These are phyloP conservation scores for Microtus oregoni DNA, from an alignment of 2,113 vertebrate genomes.

Conservation along the genomic window DNA sequence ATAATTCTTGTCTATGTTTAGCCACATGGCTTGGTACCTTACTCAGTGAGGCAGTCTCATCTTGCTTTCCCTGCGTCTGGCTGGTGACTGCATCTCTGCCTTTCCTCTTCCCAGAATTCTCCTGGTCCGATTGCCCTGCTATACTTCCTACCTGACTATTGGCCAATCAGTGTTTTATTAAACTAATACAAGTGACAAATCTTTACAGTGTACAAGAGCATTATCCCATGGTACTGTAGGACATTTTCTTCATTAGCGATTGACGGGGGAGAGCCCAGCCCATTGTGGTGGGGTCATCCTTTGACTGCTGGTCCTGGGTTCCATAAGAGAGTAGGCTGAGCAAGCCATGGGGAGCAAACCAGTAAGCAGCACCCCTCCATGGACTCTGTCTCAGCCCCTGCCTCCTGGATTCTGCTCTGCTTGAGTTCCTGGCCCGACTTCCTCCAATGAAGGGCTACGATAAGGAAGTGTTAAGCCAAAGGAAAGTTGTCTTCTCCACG, in stretches of 20 bases:
- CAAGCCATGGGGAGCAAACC: not conserved
- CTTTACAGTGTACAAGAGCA: no score
- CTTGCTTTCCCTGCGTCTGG: no score
- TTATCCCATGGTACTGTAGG: no score
- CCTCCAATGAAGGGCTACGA: not conserved
- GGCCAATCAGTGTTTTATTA: no score
- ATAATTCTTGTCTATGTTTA: no score
- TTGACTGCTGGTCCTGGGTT: not conserved
- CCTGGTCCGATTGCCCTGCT: no score
- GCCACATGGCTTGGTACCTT: no score
- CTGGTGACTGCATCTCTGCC: no score
- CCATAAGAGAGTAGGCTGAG: not conserved
- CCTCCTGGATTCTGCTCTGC: not conserved
- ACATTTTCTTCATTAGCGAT: not conserved
- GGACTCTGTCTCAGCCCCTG: not conserved
- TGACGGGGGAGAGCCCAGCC: not conserved
- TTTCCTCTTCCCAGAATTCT: no score
- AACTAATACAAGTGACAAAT: no score
- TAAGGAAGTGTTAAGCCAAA: not conserved
- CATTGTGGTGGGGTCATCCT: not conserved
- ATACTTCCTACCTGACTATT: no score
- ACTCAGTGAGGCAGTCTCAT: no score
- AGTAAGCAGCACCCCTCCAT: not conserved
- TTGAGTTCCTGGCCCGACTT: not conserved
- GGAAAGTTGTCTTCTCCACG: not conserved